phyloP scores from a whole-genome alignment of 2,888 invertebrate species.

The Deilephila elpenor region DNA sequence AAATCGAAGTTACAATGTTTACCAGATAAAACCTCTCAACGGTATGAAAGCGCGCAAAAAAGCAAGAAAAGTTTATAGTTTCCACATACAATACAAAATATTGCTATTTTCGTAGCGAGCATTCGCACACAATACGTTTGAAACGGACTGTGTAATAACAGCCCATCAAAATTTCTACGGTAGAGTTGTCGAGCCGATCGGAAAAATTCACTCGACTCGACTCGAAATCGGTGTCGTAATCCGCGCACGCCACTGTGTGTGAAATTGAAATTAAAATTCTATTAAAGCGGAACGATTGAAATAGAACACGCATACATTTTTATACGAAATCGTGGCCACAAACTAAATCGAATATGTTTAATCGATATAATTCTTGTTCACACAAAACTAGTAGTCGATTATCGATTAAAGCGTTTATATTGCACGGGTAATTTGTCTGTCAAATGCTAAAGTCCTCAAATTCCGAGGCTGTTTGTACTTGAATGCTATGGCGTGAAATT shows the following conservation, averaged over 20 bases:
- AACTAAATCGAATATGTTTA: background rate
- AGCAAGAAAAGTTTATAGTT: conserved; percentile 30
- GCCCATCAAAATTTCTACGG: conserved; percentile 78
- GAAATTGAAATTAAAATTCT: conserved; percentile 82
- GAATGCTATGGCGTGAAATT: conserved; percentile 24
- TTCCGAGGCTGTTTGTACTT: background rate
- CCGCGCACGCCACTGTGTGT: conserved; percentile 70
- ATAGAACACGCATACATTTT: conserved; percentile 58
- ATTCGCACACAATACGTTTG: conserved; percentile 74
- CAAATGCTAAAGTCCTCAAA: background rate
- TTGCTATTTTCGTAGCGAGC: conserved; percentile 58
- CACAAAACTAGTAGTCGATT: background rate
- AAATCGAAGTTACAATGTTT: conserved; percentile 5
- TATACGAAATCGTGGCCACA: conserved; percentile 44
- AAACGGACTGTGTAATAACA: conserved; percentile 79
- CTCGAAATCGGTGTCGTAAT: conserved; percentile 64
- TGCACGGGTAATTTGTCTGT: conserved; percentile 12
- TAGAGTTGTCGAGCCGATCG: conserved; percentile 72
- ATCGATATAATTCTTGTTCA: background rate
- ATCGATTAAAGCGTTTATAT: background rate
- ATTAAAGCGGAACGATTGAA: conserved; percentile 70
- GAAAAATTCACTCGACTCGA: conserved; percentile 68
- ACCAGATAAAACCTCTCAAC: background rate
- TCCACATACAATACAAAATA: conserved; percentile 53
- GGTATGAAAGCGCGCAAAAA: conserved; percentile 12